Percentiles rank a stretch among this genome's conserved stretches.
phyloP scores from a whole-genome alignment of 2,888 invertebrate genomes.

The Cephus runcator region DNA sequence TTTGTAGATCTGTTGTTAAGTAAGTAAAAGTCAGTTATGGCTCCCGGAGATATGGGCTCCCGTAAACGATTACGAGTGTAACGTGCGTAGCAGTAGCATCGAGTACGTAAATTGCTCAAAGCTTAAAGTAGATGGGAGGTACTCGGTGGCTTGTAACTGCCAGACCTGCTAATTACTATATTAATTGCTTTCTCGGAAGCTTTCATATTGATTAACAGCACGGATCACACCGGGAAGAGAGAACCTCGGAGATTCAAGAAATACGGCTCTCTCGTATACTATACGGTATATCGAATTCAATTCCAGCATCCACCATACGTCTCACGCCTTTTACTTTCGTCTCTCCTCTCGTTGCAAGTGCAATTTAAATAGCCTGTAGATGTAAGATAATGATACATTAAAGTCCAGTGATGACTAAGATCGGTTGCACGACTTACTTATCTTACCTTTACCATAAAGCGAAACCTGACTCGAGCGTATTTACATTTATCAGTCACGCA shows the following conservation, averaged over 20 bases:
- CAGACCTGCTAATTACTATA: conserved; percentile 46
- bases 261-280: not conserved
- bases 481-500: conserved; percentile 1
- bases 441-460: not conserved
- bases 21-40: not conserved
- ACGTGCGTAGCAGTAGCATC: not conserved
- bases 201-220: conserved; percentile 6
- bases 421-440: not conserved
- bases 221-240: not conserved
- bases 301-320: not conserved
- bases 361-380: conserved; percentile 18
- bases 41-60: not conserved
- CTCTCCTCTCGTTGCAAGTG: not conserved
- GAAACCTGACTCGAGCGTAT: not conserved
- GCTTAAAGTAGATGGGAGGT: conserved; percentile 34
- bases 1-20: not conserved
- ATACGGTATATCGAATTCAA: not conserved
- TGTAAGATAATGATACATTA: conserved; percentile 9
- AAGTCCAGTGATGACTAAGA: not conserved
- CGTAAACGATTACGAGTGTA: not conserved
- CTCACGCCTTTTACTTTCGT: not conserved
- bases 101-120: conserved; percentile 20
- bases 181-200: conserved; percentile 46
- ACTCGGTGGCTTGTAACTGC: conserved; percentile 37
- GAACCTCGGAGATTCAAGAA: not conserved